These are phyloP conservation scores for Molossus alvarezi DNA, from an alignment of 2,797 vertebrate genomes.

Conservation along the genomic window DNA sequence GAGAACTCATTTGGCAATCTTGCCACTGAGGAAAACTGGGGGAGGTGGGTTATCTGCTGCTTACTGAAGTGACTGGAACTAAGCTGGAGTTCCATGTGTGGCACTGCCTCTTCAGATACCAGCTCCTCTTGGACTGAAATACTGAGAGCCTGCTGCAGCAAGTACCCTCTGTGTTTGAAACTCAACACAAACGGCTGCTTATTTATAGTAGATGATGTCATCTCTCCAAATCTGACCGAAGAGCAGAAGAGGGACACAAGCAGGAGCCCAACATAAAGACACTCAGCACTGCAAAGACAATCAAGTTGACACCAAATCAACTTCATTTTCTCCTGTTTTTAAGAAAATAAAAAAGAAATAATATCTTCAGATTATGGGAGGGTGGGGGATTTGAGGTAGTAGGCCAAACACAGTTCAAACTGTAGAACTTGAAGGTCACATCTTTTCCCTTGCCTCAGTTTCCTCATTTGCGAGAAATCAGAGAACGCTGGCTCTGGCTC, in stretches of 20 bases:
- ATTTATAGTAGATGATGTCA: conserved; percentile 57
- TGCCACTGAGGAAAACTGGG: conserved; percentile 19
- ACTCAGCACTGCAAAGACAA: neutral
- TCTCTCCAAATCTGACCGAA: neutral
- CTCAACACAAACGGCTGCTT: conserved; percentile 38
- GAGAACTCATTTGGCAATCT: conserved; percentile 52
- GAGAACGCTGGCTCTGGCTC: neutral
- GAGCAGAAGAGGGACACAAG: conserved; percentile 58
- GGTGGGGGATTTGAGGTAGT: neutral
- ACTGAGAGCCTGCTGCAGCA: conserved; percentile 69
- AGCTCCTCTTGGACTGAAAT: conserved; percentile 69
- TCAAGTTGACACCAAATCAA: neutral
- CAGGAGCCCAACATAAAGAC: neutral
- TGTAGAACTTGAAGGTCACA: neutral
- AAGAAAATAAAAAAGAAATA: neutral
- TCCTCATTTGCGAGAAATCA: conserved; percentile 54
- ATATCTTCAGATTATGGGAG: neutral
- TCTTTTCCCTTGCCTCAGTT: neutral
- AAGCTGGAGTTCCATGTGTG: conserved; percentile 38
- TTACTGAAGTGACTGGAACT: conserved; percentile 63
- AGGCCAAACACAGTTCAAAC: neutral
- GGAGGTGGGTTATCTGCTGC: neutral
- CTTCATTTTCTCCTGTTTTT: neutral
- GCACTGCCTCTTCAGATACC: conserved; percentile 64
- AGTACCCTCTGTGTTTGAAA: conserved; percentile 77